These are phyloP conservation scores for Caprella mutica DNA, from an alignment of 2,888 invertebrate species.

Conservation along the genomic window DNA sequence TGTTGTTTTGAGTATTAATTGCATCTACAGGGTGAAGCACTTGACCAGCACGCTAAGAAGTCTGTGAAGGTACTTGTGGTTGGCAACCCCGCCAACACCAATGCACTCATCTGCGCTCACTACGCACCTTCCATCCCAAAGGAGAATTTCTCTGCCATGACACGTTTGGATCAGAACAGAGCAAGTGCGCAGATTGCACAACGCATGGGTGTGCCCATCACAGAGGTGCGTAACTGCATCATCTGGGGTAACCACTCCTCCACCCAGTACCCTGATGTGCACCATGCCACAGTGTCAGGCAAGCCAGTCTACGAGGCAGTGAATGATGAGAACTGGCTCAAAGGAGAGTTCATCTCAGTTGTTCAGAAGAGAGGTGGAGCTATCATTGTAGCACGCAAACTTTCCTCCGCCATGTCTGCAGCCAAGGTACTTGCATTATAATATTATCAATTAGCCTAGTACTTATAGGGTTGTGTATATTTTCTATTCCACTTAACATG, in stretches of 20 bases:
- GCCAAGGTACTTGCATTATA: too few species aligned
- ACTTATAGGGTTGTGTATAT: too few species aligned
- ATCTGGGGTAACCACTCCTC: slow-evolving; percentile 99
- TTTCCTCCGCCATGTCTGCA: slow-evolving; percentile 97
- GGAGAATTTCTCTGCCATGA: slow-evolving; percentile 96
- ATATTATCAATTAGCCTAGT: too few species aligned
- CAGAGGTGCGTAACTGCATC: slow-evolving; percentile 73
- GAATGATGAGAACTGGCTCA: slow-evolving; percentile 69
- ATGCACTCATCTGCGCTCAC: slow-evolving; percentile 87
- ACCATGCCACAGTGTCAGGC: slow-evolving; percentile 55
- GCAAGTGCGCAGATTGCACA: slow-evolving; percentile 47
- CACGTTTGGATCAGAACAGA: slow-evolving; percentile 93
- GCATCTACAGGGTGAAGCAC: slow-evolving; percentile 63
- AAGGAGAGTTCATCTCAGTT: slow-evolving; percentile 61
- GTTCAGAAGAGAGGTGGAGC: slow-evolving; percentile 96
- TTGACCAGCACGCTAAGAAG: slow-evolving; percentile 80
- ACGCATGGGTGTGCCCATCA: slow-evolving; percentile 47
- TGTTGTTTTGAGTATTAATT: too few species aligned
- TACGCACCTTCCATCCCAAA: slow-evolving; percentile 92
- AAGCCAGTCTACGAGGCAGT: slow-evolving; percentile 56
- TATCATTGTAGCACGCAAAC: slow-evolving; percentile 91
- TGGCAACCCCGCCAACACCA: slow-evolving; percentile 98
- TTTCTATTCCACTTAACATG: too few species aligned
- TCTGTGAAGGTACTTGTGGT: slow-evolving; percentile 92
- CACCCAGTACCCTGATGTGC: slow-evolving; percentile 93